Evolutionary conservation across 2,888 invertebrate species (phyloP), one percentile per base, ranked within the genome.

Genomic region (Caenorhabditis uteleia): DNA sequence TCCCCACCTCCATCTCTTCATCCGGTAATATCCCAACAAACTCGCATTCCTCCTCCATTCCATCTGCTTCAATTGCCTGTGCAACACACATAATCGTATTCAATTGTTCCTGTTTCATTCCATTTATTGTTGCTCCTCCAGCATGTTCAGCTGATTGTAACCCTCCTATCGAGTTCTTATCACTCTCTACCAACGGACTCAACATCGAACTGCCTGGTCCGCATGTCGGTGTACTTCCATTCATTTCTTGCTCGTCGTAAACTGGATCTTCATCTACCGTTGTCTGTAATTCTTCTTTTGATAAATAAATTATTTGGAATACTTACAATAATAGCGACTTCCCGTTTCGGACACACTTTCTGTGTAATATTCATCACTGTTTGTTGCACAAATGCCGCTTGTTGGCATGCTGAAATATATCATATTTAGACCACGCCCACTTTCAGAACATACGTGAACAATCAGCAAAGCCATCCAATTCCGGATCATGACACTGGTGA

Each of bases 331-430:
- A 81, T 80, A n/a, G 66, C 67, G 8, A 79, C 66, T 51, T 72
- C 77, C 29, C 71, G 50, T 36, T 71, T 75, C 10, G 80, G 82
- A 54, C 76, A 80, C 26, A 80, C 70, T 47, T 76, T 69, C 34
- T 82, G 77, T 16, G 82, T 74, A 45, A 85, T 82, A 33, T 85
- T 84, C 55, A 85, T 82, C 1, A 82, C 44, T 64, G 82, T 75
- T 68, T 83, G 95, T 85, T 95, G 93, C 91, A 95, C 95, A 86
- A 94, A 90, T 29, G 93, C 91, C 26, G 91, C 90, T 54, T 93
- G 91, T 84, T 94, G 93, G 85, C 95, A 97, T 84, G 74, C 70
- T 55, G 50, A 16, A 67, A 55, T 39, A 18, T 26, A 29, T 39
- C n/a, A 26, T 5, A 5, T 3, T 12, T 33, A 7, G 33, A 14